Evolutionary conservation across 2,797 vertebrate species (phyloP), one percentile per base, ranked within the genome.

Genomic region (Crenuchus spilurus): DNA sequence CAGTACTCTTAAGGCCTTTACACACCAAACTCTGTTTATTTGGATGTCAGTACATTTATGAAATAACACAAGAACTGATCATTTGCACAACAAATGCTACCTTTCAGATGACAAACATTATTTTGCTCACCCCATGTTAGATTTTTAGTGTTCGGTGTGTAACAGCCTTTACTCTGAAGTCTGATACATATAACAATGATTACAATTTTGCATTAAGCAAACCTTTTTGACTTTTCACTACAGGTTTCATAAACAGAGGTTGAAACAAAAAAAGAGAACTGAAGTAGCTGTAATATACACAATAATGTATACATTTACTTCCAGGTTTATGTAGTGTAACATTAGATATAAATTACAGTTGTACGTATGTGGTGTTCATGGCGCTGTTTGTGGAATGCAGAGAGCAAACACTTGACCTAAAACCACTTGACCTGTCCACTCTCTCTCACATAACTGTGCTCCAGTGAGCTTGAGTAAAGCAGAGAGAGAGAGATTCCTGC

Each of bases 301-400:
- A 67, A 60, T 65, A 63, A 57, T 41, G 66, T 71, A 78, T 74
- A 78, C 67, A 67, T 66, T 62, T 46, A 73, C 64, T 61, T 72
- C 67, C 69, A 69, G 69, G 33, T 51, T 4, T 71, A 68, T 62
- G 69, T 70, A 72, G 49, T 55, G 57, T 75, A 69, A 67, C 13
- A 49, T 28, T 26, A 78, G 51, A 57, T 57, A 74, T 70, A 70
- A 65, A 75, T 16, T 55, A 57, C 54, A 63, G 63, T 66, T 76
- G 51, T 65, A 67, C 33, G 18, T 46, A 46, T 41, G 37, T 54
- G 9, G 60, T 35, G 30, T 44, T 41, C 42, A 30, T 35, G 31
- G 33, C 64, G 68, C 72, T 48, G 58, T 33, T 46, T 58, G 33
- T 65, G 60, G 74, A 76, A 76, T 70, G 74, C 49, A 55, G 61